Percentiles rank a stretch among this genome's conserved stretches.
Evolutionary conservation across 2,888 invertebrate species (phyloP).

Genomic region (Danaus chrysippus): DNA sequence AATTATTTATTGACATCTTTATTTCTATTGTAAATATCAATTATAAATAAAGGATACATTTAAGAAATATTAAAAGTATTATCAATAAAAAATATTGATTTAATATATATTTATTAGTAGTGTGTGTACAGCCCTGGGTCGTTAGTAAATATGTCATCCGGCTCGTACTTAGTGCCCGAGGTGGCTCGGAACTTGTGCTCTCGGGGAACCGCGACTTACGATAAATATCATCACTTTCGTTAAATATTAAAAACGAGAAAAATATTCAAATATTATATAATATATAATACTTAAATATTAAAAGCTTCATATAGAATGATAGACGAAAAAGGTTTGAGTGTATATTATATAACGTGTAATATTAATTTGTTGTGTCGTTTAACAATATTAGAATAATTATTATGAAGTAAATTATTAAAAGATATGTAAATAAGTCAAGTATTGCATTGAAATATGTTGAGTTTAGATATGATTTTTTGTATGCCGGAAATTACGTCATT

Average conservation of each 20-base stretch:
- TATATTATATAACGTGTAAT: no score
- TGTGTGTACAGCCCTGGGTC: constrained; percentile 34
- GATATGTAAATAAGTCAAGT: no score
- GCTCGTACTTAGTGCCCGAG: constrained; percentile 43
- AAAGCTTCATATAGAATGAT: no score
- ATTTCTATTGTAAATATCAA: not conserved
- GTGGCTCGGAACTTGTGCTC: constrained; percentile 44
- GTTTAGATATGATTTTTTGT: no score
- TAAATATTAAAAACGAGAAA: constrained; percentile 18
- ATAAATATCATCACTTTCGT: constrained; percentile 29
- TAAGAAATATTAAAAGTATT: not conserved
- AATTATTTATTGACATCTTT: not conserved
- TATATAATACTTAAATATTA: no score
- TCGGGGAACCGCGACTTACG: constrained; percentile 29
- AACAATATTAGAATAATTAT: no score
- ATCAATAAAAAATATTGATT: constrained; percentile 4
- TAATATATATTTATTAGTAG: not conserved
- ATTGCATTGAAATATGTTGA: no score
- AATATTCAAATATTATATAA: no score
- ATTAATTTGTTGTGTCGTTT: no score
- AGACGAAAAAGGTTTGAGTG: no score
- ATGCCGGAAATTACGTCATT: no score
- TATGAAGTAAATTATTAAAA: no score
- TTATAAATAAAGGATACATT: not conserved
- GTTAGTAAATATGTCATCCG: constrained; percentile 42